These are phyloP conservation scores for Caenorhabditis virilis DNA, from an alignment of 2,888 invertebrate genomes.

Conservation along the genomic window DNA sequence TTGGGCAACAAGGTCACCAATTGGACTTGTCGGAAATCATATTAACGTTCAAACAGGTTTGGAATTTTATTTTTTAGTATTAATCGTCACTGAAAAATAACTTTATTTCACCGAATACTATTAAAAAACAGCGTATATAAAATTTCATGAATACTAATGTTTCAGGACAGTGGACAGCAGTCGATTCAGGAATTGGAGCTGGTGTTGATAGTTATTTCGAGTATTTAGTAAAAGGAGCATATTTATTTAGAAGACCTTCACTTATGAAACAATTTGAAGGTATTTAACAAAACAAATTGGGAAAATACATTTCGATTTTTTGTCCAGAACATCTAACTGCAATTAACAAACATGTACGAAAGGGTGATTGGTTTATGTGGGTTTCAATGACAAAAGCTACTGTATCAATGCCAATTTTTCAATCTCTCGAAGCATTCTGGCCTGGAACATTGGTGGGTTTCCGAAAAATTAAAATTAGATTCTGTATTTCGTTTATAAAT, in stretches of 20 bases:
- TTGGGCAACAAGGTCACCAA: slow-evolving; percentile 82
- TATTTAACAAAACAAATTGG: slow-evolving; percentile 35
- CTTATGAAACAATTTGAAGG: slow-evolving; percentile 87
- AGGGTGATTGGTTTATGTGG: slow-evolving; percentile 99
- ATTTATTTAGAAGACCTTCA: slow-evolving; percentile 86
- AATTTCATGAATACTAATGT: no score
- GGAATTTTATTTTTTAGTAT: slow-evolving; percentile 2
- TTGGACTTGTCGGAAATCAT: slow-evolving; percentile 83
- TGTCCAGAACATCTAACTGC: slow-evolving; percentile 70
- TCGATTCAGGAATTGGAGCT: slow-evolving; percentile 89
- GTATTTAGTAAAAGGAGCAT: slow-evolving; percentile 93
- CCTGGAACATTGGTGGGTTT: slow-evolving; percentile 82
- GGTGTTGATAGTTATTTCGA: slow-evolving; percentile 86
- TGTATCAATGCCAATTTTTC: slow-evolving; percentile 94
- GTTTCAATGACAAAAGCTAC: slow-evolving; percentile 86
- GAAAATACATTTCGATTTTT: neutral
- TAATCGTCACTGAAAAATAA: neutral
- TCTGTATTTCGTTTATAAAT: no score
- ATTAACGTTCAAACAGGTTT: no score
- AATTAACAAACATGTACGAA: slow-evolving; percentile 76
- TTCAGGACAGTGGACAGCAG: slow-evolving; percentile 82
- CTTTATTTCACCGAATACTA: no score
- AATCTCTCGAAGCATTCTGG: slow-evolving; percentile 97
- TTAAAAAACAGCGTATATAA: no score
- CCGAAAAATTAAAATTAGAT: no score